A percentile compares a stretch with the other conserved stretches of the same genome.
phyloP scores from a whole-genome alignment of 53 echinoderm and acorn worm species.

The Holothuria leucospilota region DNA sequence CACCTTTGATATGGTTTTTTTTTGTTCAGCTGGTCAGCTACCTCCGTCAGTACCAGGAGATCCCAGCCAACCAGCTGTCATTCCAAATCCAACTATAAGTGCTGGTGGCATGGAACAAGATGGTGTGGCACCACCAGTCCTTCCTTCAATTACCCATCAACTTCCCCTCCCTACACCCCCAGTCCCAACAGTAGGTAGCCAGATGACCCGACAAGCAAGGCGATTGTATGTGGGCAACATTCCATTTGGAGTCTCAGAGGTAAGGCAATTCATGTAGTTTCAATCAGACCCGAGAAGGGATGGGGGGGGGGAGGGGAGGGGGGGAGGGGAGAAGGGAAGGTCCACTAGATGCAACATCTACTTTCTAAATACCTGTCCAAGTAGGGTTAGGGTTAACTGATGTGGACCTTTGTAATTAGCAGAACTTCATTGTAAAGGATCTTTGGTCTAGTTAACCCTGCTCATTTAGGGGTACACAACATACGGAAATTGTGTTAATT shows the following conservation, averaged over 20 bases:
- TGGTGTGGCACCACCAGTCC: not conserved
- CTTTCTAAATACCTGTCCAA: too few relatives aligned
- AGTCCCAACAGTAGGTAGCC: constrained; percentile 94
- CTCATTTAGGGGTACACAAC: too few relatives aligned
- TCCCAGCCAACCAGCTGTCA: constrained; percentile 40
- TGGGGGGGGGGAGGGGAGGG: constrained; percentile 69
- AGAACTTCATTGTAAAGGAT: too few relatives aligned
- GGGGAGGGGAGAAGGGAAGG: too few relatives aligned
- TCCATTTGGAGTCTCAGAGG: constrained; percentile 99
- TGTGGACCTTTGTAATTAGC: too few relatives aligned
- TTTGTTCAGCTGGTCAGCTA: constrained; percentile 65
- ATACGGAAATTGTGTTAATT: too few relatives aligned
- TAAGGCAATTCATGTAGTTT: constrained; percentile 14
- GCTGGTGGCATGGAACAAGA: too few relatives aligned
- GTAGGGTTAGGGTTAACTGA: too few relatives aligned
- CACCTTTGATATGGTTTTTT: not conserved
- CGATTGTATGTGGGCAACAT: constrained; percentile 97
- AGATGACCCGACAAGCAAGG: constrained; percentile 98
- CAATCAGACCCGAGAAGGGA: constrained; percentile 51
- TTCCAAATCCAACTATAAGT: constrained; percentile 7
- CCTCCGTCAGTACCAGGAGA: constrained; percentile 52
- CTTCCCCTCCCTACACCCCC: constrained; percentile 71
- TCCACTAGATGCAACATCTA: too few relatives aligned
- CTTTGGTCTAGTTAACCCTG: too few relatives aligned
- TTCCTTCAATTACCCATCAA: constrained; percentile 60